Evolutionary conservation across 37 sponge, comb jelly and placozoan genomes (phyloP), one percentile per base, ranked within the genome.

Genomic region (Hexactinellida sp.): DNA sequence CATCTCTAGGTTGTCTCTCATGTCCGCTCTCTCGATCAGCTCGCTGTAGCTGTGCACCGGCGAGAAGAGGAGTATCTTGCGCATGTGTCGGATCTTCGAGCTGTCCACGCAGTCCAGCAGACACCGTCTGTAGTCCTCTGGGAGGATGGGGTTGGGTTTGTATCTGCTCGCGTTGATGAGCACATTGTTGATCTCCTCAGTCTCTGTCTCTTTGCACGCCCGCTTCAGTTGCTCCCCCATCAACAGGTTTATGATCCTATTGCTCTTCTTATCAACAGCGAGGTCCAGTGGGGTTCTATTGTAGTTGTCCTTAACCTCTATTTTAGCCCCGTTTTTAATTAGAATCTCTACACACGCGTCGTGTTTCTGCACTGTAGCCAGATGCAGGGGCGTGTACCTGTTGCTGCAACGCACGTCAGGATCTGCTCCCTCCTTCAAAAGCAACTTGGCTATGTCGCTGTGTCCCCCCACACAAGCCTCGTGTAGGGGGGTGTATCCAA

Each of bases 401-500:
- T 38, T 39, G 55, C 83, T 85, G n/a, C 52, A 36, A 36, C 55
- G 35, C 34, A 82, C 82, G 38, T 86, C 34, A 36, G 39, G 39
- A 76, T 86, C 87, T n/a, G 83, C 84, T 38, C 82, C 82, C n/a
- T 82, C 37, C 24, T 82, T 36, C 39, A 86, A 23, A 1, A 86
- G 30, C 76, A 63, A n/a, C 13, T 63, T 63, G 5, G 76, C 13
- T 7, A 63, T 63, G 5, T 63, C 28, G 13, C 34, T 32, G 13
- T 63, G 76, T 63, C 76, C 76, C 30, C 28, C 76, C 13, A n/a
- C 76, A 63, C 76, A 84, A 16, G 93, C 91, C 83, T 93, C 93
- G 82, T 93, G 93, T 21, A 93, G 90, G 1, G 93, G 93, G 23
- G 93, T 91, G 87, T 93, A 93, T 21, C 93, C 93, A 51, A 86